Percentiles rank a stretch among this genome's conserved stretches.
Conservation (phyloP, 2,888 invertebrate genomes). For the Drosophila siamana region DNA sequence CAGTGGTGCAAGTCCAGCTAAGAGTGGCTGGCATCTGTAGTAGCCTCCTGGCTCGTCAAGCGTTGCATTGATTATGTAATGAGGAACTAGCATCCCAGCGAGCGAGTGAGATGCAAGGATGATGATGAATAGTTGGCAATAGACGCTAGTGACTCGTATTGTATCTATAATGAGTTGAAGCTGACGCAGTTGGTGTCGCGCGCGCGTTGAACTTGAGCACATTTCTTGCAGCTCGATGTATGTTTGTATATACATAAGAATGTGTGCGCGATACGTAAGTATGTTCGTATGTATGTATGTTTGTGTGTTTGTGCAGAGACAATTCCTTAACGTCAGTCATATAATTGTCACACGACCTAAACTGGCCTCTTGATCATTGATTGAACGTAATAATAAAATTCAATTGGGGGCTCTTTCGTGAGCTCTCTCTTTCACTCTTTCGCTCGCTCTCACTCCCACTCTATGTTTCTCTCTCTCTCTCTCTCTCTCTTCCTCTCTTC, state of each 20-base stretch:
- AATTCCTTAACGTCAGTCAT: conserved; percentile 81
- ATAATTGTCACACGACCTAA: conserved; percentile 86
- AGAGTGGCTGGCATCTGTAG: not conserved
- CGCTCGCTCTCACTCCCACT: conserved; percentile 15
- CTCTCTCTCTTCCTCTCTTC: conserved; percentile 14
- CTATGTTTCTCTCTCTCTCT: conserved; percentile 15
- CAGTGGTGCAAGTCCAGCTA: not conserved
- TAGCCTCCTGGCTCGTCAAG: conserved; percentile 44
- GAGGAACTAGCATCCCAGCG: conserved; percentile 54
- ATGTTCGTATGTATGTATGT: conserved; percentile 14
- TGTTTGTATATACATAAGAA: not conserved
- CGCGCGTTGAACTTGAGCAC: conserved; percentile 73
- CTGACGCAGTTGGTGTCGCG: conserved; percentile 1
- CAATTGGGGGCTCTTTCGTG: conserved; percentile 63
- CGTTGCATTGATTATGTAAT: conserved; percentile 74
- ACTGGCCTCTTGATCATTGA: conserved; percentile 85
- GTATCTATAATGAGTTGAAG: conserved; percentile 64
- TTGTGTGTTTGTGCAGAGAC: conserved; percentile 40
- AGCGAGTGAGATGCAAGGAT: conserved; percentile 41
- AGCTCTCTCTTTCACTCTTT: conserved; percentile 11
- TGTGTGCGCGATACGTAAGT: not conserved
- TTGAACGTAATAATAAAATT: conserved; percentile 85
- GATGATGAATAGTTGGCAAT: conserved; percentile 52
- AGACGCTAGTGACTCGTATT: conserved; percentile 46
- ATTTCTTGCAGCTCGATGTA: conserved; percentile 27